Base-by-base conservation (phyloP, 2,888 invertebrate species). In the Iphiclides podalirius region DNA sequence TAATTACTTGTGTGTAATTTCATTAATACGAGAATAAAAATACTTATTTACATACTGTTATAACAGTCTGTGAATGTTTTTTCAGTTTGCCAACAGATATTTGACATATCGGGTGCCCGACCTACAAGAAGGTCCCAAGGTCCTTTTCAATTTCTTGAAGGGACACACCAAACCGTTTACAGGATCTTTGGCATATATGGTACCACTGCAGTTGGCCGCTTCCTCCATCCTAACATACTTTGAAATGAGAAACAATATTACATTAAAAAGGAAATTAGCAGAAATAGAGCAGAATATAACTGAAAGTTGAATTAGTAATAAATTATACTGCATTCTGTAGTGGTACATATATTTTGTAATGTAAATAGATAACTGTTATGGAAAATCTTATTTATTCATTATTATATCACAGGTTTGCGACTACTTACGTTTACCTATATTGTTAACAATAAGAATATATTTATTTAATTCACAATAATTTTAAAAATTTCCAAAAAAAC, bases 21-120 rank as follows among this genome's bases (percentile, higher is more conserved):
- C n/a, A n/a, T n/a, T n/a, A n/a, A n/a, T n/a, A n/a, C n/a, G n/a
- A n/a, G n/a, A n/a, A n/a, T n/a, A n/a, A n/a, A n/a, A n/a, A n/a
- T n/a, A n/a, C n/a, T n/a, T n/a, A n/a, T n/a, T n/a, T n/a, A n/a
- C n/a, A n/a, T n/a, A n/a, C n/a, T n/a, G n/a, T n/a, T n/a, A n/a
- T n/a, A n/a, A n/a, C n/a, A n/a, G n/a, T n/a, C n/a, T n/a, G n/a
- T n/a, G n/a, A n/a, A n/a, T n/a, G n/a, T n/a, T n/a, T n/a, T 89
- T 90, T 57, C 79, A 92, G 92, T 83, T 92, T 55, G 93, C 93
- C 17, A 86, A 90, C 41, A 84, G 91, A 51, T 91, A 91, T 67
- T 83, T 74, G 39, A 94, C 94, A 2, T 91, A 83, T 58, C 85
- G 92, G 55, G 58, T 94, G 14, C 94, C 94, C 2, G 85, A 90